phyloP scores from a whole-genome alignment of 1,140 invertebrate genomes.

The Drosophila ogumai region DNA sequence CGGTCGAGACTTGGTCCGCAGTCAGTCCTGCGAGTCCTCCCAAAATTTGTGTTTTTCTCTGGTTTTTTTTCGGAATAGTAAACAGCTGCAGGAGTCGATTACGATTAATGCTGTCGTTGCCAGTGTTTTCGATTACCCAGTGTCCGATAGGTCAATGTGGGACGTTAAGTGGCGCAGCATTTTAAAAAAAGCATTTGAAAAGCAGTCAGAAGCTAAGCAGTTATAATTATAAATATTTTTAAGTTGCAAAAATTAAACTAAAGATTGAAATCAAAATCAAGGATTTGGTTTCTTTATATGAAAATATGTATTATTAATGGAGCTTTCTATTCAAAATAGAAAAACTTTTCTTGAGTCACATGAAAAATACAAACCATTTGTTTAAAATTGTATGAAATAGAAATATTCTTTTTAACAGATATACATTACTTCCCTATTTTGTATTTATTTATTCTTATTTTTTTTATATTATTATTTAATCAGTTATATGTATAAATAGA shows the following conservation, averaged over 20 bases:
- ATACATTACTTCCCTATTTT: too few species aligned
- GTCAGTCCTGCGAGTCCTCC: not conserved
- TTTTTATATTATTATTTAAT: too few species aligned
- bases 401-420: too few species aligned
- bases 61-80: conserved; percentile 18
- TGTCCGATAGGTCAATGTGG: not conserved
- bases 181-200: not conserved
- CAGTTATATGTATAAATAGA: too few species aligned
- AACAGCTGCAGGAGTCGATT: conserved; percentile 24
- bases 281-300: too few species aligned
- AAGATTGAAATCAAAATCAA: too few species aligned
- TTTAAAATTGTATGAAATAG: too few species aligned
- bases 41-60: conserved; percentile 6
- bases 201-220: not conserved
- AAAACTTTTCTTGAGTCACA: too few species aligned
- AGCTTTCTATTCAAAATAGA: too few species aligned
- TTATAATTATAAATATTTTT: not conserved
- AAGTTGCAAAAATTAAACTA: not conserved
- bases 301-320: too few species aligned
- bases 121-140: not conserved
- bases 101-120: not conserved
- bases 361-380: too few species aligned
- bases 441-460: too few species aligned
- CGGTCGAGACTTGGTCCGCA: conserved; percentile 6
- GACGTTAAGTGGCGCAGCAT: not conserved